These are phyloP conservation scores for Parnassius glacialis DNA, from an alignment of 2,888 invertebrate genomes.

Conservation along the genomic window DNA sequence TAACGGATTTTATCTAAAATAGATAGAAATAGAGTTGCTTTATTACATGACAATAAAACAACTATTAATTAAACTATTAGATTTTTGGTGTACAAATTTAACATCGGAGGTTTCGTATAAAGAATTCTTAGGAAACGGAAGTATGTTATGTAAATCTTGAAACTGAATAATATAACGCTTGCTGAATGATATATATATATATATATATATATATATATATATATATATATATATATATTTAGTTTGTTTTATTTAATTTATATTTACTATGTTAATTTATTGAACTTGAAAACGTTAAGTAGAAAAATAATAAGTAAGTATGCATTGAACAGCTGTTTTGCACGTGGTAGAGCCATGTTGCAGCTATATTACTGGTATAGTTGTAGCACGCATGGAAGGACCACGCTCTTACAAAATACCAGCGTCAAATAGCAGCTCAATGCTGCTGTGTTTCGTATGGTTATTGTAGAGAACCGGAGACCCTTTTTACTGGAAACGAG, in stretches of 20 bases:
- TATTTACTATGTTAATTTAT: not conserved
- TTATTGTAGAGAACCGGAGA: no score
- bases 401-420: no score
- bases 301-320: no score
- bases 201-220: no score
- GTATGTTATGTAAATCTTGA: not conserved
- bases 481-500: no score
- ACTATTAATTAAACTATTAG: not conserved
- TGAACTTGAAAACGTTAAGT: not conserved
- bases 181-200: not conserved
- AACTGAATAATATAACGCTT: not conserved
- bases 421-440: no score
- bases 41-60: slow-evolving; percentile 1
- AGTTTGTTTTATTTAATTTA: not conserved
- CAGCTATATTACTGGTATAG: no score
- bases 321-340: no score
- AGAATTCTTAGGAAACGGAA: not conserved
- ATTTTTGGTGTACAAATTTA: not conserved
- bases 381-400: no score
- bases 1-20: not conserved
- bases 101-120: not conserved
- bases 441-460: no score
- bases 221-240: no score
- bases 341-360: no score
- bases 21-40: not conserved